Evolutionary conservation across 2,113 vertebrate species (phyloP).

Genomic region (Oryzias curvinotus): DNA sequence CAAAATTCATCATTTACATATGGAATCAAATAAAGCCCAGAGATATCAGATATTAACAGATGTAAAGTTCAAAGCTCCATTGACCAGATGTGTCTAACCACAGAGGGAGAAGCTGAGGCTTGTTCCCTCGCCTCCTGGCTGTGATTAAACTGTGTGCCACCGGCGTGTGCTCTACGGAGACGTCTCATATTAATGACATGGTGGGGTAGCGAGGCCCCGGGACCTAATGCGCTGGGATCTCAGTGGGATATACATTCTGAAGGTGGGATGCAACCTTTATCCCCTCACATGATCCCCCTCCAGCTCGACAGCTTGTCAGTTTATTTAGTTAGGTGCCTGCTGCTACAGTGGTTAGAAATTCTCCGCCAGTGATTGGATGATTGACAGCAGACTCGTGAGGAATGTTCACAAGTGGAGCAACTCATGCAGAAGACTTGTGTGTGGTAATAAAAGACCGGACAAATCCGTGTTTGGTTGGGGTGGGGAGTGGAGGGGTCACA

Average conservation of each 20-base stretch:
- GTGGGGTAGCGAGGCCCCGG: constrained; percentile 25
- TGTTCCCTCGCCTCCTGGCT: constrained; percentile 67
- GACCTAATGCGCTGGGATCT: constrained; percentile 48
- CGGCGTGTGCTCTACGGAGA: constrained; percentile 46
- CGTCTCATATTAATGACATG: constrained; percentile 55
- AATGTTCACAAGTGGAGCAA: constrained; percentile 45
- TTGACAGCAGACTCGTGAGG: constrained; percentile 50
- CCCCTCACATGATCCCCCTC: constrained; percentile 42
- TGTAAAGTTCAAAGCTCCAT: constrained; percentile 66
- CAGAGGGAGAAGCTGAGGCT: constrained; percentile 42
- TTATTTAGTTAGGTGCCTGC: constrained; percentile 67
- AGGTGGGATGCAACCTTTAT: constrained; percentile 49
- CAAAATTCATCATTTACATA: constrained; percentile 70
- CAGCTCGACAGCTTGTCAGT: constrained; percentile 49
- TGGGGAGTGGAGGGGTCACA: constrained; percentile 15
- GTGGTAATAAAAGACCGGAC: constrained; percentile 7
- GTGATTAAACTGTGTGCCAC: constrained; percentile 68
- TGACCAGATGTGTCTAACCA: constrained; percentile 64
- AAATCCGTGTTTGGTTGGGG: constrained; percentile 19
- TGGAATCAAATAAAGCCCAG: constrained; percentile 62
- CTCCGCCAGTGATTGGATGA: constrained; percentile 44
- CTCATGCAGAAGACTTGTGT: constrained; percentile 39
- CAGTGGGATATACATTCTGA: constrained; percentile 36
- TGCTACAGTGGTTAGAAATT: constrained; percentile 48
- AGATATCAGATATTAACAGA: constrained; percentile 56